These are phyloP conservation scores for Dreissena polymorpha DNA, from an alignment of 1,140 invertebrate species.

Conservation along the genomic window DNA sequence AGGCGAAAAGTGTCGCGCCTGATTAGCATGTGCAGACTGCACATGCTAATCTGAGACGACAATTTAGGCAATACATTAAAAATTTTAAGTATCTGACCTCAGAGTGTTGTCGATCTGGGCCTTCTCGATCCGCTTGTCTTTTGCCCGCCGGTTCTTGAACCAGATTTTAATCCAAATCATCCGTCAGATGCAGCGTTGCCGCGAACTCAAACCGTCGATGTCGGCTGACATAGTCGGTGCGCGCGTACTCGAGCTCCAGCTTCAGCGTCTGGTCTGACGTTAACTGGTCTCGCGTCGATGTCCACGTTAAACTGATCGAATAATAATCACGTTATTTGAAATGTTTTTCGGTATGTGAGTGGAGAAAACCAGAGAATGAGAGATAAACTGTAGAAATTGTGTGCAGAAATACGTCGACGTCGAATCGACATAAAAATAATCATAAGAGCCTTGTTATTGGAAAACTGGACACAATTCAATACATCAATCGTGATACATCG, in stretches of 20 bases:
- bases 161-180: conserved; percentile 85
- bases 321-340: conserved; percentile 26
- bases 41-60: no score
- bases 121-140: conserved; percentile 97
- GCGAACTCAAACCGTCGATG: conserved; percentile 91
- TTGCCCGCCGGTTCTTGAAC: conserved; percentile 97
- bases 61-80: no score
- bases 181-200: conserved; percentile 89
- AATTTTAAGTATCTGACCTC: conserved; percentile 83
- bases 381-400: no score
- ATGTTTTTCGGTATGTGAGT: no score
- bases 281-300: conserved; percentile 91
- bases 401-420: no score
- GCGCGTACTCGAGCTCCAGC: conserved; percentile 93
- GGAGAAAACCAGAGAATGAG: not conserved
- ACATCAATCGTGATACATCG: no score
- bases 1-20: no score
- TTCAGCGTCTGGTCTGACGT: conserved; percentile 94
- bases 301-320: conserved; percentile 87
- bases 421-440: no score
- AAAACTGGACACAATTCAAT: not conserved
- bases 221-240: conserved; percentile 94
- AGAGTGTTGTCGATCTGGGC: conserved; percentile 96
- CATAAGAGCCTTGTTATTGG: not conserved
- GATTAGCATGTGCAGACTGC: no score